These are phyloP conservation scores for Himalopsyche tibetana DNA, from an alignment of 2,888 invertebrate genomes.

Conservation along the genomic window DNA sequence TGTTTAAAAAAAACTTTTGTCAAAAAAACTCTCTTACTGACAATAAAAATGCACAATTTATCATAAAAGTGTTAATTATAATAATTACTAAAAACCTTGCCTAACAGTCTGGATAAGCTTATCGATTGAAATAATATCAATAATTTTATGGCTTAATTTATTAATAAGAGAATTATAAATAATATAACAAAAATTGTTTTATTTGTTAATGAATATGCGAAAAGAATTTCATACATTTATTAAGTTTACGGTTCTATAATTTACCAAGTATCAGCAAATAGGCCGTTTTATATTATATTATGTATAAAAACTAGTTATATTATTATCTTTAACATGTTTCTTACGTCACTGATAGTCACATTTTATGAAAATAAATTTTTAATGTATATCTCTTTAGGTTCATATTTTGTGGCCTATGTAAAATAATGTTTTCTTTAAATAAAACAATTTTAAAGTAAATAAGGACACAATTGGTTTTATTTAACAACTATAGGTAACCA, in stretches of 20 bases:
- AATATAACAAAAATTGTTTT: too few relatives aligned
- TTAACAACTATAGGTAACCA: too few relatives aligned
- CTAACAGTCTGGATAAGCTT: conserved; percentile 20
- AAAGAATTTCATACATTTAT: too few relatives aligned
- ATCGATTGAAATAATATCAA: background rate
- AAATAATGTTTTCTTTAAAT: conserved; percentile 30
- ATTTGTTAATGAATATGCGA: too few relatives aligned
- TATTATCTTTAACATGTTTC: background rate
- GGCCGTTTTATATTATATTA: background rate
- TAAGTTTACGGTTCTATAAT: too few relatives aligned
- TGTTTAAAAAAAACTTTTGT: background rate
- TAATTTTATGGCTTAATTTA: conserved; percentile 24
- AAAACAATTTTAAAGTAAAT: conserved; percentile 14
- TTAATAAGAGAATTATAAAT: background rate
- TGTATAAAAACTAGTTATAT: background rate
- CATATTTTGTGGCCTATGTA: conserved; percentile 10
- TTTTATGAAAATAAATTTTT: conserved; percentile 25
- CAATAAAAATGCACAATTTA: conserved; percentile 29
- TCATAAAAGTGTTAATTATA: conserved; percentile 8
- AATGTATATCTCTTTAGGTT: background rate
- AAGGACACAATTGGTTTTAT: background rate
- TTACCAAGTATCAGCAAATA: background rate
- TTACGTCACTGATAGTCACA: background rate
- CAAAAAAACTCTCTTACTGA: conserved; percentile 1
- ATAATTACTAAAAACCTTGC: conserved; percentile 12